Conservation (phyloP, 2,113 vertebrate genomes). For the Strigops habroptila region DNA sequence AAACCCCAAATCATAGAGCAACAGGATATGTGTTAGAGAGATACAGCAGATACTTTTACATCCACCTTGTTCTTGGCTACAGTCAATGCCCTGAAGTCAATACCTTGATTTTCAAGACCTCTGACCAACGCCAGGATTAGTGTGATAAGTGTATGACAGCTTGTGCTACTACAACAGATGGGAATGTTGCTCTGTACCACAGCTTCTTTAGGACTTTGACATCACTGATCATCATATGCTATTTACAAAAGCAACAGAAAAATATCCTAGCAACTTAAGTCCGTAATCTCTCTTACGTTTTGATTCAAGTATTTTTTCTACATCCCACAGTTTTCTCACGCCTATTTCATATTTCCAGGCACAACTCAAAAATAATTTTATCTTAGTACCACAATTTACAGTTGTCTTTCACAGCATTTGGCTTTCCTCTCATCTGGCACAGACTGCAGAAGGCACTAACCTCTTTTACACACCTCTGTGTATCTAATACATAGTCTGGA, state of each 20-base stretch:
- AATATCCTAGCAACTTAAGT: background rate
- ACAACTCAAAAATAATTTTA: rapidly evolving
- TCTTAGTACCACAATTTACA: rapidly evolving
- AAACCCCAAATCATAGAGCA: rapidly evolving
- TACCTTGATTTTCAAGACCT: background rate
- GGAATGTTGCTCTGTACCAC: background rate
- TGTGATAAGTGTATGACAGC: background rate
- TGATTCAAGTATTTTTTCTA: background rate
- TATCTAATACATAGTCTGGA: background rate
- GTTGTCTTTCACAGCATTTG: background rate
- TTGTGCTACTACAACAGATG: background rate
- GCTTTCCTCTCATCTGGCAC: background rate
- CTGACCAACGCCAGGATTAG: background rate
- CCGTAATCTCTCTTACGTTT: background rate
- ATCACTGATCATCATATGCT: background rate
- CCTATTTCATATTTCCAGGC: background rate
- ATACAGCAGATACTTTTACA: background rate
- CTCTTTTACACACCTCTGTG: background rate
- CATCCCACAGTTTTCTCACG: no score
- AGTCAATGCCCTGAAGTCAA: background rate
- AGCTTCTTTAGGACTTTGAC: background rate
- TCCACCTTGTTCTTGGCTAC: background rate
- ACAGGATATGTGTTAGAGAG: rapidly evolving
- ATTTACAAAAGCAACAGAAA: background rate
- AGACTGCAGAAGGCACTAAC: background rate